Evolutionary conservation across 2,888 invertebrate species (phyloP).

Genomic region (Drosophila bunnanda): DNA sequence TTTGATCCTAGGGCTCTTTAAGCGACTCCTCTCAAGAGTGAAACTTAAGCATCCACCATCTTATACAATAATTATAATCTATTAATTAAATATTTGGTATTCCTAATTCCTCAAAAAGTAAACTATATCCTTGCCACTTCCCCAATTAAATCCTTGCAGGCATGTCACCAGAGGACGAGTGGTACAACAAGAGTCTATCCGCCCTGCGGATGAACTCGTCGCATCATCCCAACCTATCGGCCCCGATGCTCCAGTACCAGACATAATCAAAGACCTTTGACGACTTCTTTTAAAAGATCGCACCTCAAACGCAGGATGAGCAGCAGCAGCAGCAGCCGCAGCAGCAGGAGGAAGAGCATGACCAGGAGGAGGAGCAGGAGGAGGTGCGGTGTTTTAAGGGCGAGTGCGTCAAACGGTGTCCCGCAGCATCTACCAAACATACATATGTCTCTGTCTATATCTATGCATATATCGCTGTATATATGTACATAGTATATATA

Average conservation of each 20-base stretch:
- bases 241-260: constrained; percentile 99
- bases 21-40: neutral
- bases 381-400: constrained; percentile 58
- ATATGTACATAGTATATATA: constrained; percentile 41
- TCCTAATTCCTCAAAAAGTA: too few species aligned
- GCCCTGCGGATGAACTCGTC: constrained; percentile 98
- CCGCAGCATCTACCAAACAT: constrained; percentile 24
- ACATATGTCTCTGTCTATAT: constrained; percentile 44
- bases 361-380: constrained; percentile 1
- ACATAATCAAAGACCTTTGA: constrained; percentile 90
- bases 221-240: constrained; percentile 96
- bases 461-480: constrained; percentile 42
- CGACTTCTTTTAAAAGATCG: constrained; percentile 84
- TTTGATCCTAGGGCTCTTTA: neutral
- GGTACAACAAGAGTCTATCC: constrained; percentile 99
- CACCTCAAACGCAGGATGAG: constrained; percentile 46
- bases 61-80: too few species aligned
- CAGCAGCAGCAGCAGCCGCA: constrained; percentile 18
- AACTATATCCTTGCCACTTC: neutral
- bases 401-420: constrained; percentile 68
- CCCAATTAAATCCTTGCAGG: constrained; percentile 86
- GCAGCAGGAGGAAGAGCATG: neutral
- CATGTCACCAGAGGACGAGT: constrained; percentile 97
- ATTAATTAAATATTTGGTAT: too few species aligned
- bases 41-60: neutral